Evolutionary conservation across 23 tunicate species (phyloP).

Genomic region (Clavelina lepadiformis): DNA sequence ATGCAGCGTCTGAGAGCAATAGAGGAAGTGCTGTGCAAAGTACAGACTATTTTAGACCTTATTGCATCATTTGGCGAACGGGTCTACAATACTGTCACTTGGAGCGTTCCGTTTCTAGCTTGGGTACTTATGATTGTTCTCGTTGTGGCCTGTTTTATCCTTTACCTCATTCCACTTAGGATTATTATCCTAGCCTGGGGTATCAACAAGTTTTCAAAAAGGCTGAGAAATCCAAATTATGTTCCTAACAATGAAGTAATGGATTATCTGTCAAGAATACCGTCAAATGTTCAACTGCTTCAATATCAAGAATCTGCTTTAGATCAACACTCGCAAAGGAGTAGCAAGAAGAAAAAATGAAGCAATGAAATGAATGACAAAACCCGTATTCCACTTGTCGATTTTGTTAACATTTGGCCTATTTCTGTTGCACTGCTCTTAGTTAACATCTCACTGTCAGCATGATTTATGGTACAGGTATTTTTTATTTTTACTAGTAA

Average conservation of each 20-base stretch:
- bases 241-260: slow-evolving; percentile 86
- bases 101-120: slow-evolving; percentile 87
- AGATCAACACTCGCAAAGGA: no score
- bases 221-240: slow-evolving; percentile 88
- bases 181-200: slow-evolving; percentile 83
- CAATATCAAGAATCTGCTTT: no score
- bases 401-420: no score
- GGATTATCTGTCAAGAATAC: slow-evolving; percentile 84
- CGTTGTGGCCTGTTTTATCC: slow-evolving; percentile 30
- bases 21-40: slow-evolving; percentile 70
- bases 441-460: no score
- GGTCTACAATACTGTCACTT: slow-evolving; percentile 72
- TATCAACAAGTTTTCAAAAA: slow-evolving; percentile 86
- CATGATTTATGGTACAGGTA: no score
- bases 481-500: no score
- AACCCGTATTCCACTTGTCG: no score
- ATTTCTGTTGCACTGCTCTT: no score
- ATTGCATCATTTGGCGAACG: slow-evolving; percentile 78
- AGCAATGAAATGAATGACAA: no score
- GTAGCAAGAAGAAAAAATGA: no score
- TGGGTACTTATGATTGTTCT: slow-evolving; percentile 64
- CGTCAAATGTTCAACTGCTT: slow-evolving; percentile 78
- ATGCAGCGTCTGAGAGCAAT: slow-evolving; percentile 53
- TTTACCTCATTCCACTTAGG: slow-evolving; percentile 72
- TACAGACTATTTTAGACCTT: slow-evolving; percentile 71